Evolutionary conservation across 2,113 vertebrate genomes (phyloP), one percentile per base, ranked within the genome.

Genomic region (Larimichthys crocea): DNA sequence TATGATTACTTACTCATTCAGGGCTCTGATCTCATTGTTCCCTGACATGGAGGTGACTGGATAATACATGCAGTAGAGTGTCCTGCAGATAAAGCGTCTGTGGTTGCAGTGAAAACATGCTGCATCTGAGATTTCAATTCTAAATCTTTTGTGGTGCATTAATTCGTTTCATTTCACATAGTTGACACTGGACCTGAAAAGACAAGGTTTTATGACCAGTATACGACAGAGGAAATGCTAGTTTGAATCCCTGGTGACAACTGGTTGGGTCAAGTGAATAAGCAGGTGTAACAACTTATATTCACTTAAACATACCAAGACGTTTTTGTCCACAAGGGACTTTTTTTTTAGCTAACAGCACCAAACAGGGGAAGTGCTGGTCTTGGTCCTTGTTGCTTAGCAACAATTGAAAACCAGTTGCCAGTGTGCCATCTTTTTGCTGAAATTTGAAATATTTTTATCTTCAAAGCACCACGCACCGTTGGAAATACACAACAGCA

Each of bases 1-100:
- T 90, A 84, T 90, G 85, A 92, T 91, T 91, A 90, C 85, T 84
- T 84, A 79, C 88, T 92, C 81, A 87, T 86, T 65, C 83, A 83
- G 12, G 64, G 68, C 88, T 80, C 86, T 89, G 88, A 91, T 86
- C 89, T 88, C 74, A 89, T 82, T 92, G 89, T 91, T 92, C 67
- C 63, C 77, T 87, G 81, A 85, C 86, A 90, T 57, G 73, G 81
- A 88, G 82, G 86, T 86, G 88, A 79, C 79, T 72, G 72, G 74
- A 87, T 90, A 76, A 85, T 55, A 26, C 80, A 76, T 55, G 82
- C 82, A 87, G 79, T 42, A n/a, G 11, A 63, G 78, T 35, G 80
- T 83, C 67, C 80, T 71, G 80, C 66, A 79, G 75, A 81, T 69
- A 69, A 83, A 78, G 63, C 82, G 48, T 60, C 22, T 3, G 10